Percentiles rank a stretch among this genome's conserved stretches.
Evolutionary conservation across 1,140 invertebrate species (phyloP).

Genomic region (Drosophila nannoptera): DNA sequence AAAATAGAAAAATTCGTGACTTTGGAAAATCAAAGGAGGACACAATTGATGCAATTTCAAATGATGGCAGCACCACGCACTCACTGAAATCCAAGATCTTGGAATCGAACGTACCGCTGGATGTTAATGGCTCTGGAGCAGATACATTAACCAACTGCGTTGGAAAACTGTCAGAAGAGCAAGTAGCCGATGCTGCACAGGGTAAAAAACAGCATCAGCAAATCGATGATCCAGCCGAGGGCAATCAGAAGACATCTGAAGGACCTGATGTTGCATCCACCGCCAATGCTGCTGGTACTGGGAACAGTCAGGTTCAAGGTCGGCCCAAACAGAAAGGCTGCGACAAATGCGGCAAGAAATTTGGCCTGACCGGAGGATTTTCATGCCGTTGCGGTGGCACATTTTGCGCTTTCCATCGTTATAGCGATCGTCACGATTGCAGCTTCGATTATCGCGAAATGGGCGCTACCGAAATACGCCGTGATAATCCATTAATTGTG

Average conservation of each 20-base stretch:
- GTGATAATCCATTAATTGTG: conserved; percentile 53
- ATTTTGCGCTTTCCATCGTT: conserved; percentile 55
- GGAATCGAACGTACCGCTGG: conserved; percentile 6
- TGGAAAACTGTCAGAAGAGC: neutral
- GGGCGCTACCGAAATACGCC: conserved; percentile 58
- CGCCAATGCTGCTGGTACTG: neutral
- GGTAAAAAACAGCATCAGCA: conserved; percentile 8
- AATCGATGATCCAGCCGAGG: neutral
- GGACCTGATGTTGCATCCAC: neutral
- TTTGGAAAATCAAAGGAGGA: conserved; percentile 40
- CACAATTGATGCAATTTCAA: conserved; percentile 25
- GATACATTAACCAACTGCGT: neutral
- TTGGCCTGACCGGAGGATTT: conserved; percentile 55
- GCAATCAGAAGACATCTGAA: neutral
- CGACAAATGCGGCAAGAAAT: conserved; percentile 59
- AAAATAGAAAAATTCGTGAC: conserved; percentile 38
- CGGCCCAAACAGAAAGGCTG: conserved; percentile 48
- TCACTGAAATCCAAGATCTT: conserved; percentile 15
- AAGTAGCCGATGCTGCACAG: conserved; percentile 4
- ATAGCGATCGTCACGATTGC: conserved; percentile 67
- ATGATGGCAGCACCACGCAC: conserved; percentile 26
- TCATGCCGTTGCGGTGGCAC: conserved; percentile 59
- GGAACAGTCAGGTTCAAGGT: neutral
- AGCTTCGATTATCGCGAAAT: conserved; percentile 63
- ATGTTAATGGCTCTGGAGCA: neutral